A percentile compares a stretch with the other conserved stretches of the same genome.
Evolutionary conservation across 2,888 invertebrate species (phyloP).

Genomic region (Leptopilina drosophilae): DNA sequence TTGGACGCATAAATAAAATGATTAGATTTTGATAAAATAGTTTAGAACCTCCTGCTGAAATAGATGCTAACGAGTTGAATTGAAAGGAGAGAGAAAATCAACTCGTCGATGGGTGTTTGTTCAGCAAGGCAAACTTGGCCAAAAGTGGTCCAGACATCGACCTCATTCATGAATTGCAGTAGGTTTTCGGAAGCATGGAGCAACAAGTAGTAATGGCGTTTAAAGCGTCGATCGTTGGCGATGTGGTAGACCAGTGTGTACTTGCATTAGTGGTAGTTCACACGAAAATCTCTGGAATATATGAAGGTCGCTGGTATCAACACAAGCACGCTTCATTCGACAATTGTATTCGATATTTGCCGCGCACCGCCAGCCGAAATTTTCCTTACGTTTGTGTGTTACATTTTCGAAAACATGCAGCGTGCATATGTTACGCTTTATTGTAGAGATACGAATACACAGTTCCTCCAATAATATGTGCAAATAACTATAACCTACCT

Average conservation of each 20-base stretch:
- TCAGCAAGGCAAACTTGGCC: constrained; percentile 27
- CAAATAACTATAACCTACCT: constrained; percentile 7
- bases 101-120: constrained; percentile 26
- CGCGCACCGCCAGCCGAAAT: constrained; percentile 58
- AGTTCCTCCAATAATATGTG: not conserved
- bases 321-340: constrained; percentile 47
- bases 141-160: constrained; percentile 37
- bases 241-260: constrained; percentile 56
- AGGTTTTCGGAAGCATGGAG: constrained; percentile 66
- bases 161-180: constrained; percentile 38
- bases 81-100: constrained; percentile 40
- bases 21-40: not conserved
- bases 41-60: not conserved
- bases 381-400: constrained; percentile 48
- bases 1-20: not conserved
- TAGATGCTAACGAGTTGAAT: not conserved
- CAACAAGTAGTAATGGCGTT: constrained; percentile 74
- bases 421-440: not conserved
- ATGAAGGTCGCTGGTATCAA: constrained; percentile 55
- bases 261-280: constrained; percentile 54
- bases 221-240: constrained; percentile 65
- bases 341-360: constrained; percentile 50
- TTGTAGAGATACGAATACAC: not conserved
- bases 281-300: constrained; percentile 50
- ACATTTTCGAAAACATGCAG: not conserved